Percentiles rank a stretch among this genome's conserved stretches.
Conservation (phyloP, 2,888 invertebrate species). For the Melipona beecheii region DNA sequence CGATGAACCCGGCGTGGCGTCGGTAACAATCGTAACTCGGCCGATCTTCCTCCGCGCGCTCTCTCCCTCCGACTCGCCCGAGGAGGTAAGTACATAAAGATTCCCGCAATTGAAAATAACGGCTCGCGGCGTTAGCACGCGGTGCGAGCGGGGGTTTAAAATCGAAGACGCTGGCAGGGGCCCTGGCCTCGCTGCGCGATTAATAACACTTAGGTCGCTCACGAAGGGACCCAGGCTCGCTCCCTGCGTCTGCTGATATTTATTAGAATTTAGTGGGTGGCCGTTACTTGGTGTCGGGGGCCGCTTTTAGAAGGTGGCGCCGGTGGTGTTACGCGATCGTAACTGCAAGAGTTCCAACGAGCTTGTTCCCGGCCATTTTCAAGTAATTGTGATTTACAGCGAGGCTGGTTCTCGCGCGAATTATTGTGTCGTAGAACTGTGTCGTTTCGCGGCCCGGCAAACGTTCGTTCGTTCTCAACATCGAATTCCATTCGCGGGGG, state of each 20-base stretch:
- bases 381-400: slow-evolving; percentile 81
- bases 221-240: slow-evolving; percentile 46
- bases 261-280: slow-evolving; percentile 78
- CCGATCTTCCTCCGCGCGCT: background rate
- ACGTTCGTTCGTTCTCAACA: slow-evolving; percentile 38
- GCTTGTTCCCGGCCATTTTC: slow-evolving; percentile 75
- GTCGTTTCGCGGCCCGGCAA: slow-evolving; percentile 36
- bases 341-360: slow-evolving; percentile 72
- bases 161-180: slow-evolving; percentile 57
- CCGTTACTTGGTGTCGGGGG: slow-evolving; percentile 64
- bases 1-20: background rate
- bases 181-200: slow-evolving; percentile 48
- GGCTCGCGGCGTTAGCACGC: slow-evolving; percentile 15
- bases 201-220: slow-evolving; percentile 67
- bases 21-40: slow-evolving; percentile 32
- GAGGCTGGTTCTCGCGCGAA: slow-evolving; percentile 63
- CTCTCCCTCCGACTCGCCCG: background rate
- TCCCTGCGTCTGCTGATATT: slow-evolving; percentile 69
- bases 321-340: slow-evolving; percentile 65
- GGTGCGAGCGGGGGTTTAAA: slow-evolving; percentile 23
- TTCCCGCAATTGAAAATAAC: slow-evolving; percentile 59
- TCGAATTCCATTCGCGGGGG: background rate
- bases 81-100: slow-evolving; percentile 36
- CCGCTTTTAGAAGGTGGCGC: slow-evolving; percentile 63
- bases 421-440: slow-evolving; percentile 56